phyloP scores from a whole-genome alignment of 92 coral and sea anemone genomes.

The Montipora capitata region DNA sequence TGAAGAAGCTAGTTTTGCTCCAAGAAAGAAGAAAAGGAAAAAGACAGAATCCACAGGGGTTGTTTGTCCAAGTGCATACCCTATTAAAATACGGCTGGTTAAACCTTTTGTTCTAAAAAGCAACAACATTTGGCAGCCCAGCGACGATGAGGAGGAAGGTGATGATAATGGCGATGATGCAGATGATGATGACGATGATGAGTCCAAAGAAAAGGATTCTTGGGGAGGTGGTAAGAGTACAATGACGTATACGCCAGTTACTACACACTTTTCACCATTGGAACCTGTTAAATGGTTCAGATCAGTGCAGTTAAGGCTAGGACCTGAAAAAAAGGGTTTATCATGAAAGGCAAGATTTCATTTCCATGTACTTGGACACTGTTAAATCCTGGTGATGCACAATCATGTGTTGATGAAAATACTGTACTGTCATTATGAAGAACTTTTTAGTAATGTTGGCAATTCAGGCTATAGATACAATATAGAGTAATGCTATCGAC shows the following conservation, averaged over 20 bases:
- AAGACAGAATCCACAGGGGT: background rate
- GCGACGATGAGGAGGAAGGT: constrained; percentile 12
- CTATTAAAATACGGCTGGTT: constrained; percentile 41
- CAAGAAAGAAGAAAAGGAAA: constrained; percentile 16
- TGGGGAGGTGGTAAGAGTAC: constrained; percentile 26
- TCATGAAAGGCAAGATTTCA: too few relatives aligned
- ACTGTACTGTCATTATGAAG: too few relatives aligned
- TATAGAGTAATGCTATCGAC: too few relatives aligned
- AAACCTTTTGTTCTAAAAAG: constrained; percentile 69
- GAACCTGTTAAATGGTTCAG: too few relatives aligned
- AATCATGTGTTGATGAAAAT: too few relatives aligned
- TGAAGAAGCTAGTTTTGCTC: background rate
- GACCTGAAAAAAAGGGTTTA: too few relatives aligned
- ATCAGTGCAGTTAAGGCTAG: too few relatives aligned
- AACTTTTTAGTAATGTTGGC: too few relatives aligned
- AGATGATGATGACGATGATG: constrained; percentile 11
- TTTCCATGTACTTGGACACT: too few relatives aligned
- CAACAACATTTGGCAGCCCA: constrained; percentile 18
- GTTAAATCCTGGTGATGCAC: too few relatives aligned
- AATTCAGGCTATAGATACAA: too few relatives aligned
- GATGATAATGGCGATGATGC: constrained; percentile 5
- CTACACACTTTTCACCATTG: background rate
- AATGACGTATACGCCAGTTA: background rate
- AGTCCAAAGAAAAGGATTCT: constrained; percentile 13
- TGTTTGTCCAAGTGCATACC: background rate